phyloP scores from a whole-genome alignment of 2,797 vertebrate genomes.

The Nasua narica region DNA sequence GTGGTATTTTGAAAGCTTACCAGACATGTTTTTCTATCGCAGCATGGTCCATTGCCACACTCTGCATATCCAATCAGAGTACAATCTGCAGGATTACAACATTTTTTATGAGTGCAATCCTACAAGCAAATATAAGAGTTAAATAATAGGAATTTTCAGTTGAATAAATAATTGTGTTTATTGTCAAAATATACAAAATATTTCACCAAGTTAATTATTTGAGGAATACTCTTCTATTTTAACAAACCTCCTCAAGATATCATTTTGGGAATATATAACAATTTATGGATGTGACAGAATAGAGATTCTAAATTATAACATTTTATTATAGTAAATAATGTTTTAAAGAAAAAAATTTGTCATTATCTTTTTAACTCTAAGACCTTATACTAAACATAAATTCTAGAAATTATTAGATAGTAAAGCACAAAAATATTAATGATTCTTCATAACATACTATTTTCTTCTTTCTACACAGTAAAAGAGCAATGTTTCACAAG shows the following conservation, averaged over 20 bases:
- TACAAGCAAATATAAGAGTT: background rate
- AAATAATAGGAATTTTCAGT: background rate
- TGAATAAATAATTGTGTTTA: background rate
- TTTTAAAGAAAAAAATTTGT: background rate
- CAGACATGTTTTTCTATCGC: background rate
- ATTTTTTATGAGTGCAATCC: background rate
- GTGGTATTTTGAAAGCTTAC: constrained; percentile 21
- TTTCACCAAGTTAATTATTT: background rate
- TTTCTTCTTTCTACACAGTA: background rate
- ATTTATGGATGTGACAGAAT: background rate
- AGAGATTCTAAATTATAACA: background rate
- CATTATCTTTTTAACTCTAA: background rate
- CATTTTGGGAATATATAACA: background rate
- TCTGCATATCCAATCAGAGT: rapidly evolving
- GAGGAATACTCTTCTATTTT: background rate
- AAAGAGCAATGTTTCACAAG: background rate
- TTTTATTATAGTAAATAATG: background rate
- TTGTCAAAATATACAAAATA: background rate
- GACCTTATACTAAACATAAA: background rate
- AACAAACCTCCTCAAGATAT: background rate
- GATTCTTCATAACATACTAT: background rate
- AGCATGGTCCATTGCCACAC: constrained; percentile 52
- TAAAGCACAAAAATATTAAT: background rate
- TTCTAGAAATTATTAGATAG: background rate
- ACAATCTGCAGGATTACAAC: background rate